A percentile compares a stretch with the other conserved stretches of the same genome.
phyloP scores from a whole-genome alignment of 2,888 invertebrate genomes.

The Chrysotoxum bicinctum region DNA sequence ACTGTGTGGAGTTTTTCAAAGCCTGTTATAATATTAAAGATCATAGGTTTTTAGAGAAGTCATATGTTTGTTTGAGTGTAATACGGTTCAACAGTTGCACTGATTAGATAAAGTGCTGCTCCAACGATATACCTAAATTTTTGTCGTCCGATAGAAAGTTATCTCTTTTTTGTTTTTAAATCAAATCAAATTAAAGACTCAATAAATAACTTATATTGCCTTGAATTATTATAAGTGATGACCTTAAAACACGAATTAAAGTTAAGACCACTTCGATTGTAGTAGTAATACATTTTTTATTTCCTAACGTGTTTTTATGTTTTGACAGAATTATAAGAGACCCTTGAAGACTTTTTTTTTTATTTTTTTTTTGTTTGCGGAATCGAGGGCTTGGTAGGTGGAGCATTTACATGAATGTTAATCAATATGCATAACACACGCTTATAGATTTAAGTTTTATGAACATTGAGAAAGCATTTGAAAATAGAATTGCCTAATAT shows the following conservation, averaged over 20 bases:
- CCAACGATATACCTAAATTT: neutral
- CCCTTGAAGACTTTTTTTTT: slow-evolving; percentile 3
- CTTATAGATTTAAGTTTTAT: neutral
- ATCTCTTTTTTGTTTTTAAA: neutral
- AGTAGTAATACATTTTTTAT: slow-evolving; percentile 33
- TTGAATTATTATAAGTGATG: slow-evolving; percentile 32
- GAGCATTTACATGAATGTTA: slow-evolving; percentile 31
- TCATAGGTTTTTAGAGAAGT: neutral
- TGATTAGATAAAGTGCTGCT: slow-evolving; percentile 18
- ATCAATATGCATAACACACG: slow-evolving; percentile 26
- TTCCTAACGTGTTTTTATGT: slow-evolving; percentile 28
- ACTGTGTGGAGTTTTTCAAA: neutral
- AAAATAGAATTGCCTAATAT: slow-evolving; percentile 1
- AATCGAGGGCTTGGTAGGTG: slow-evolving; percentile 36
- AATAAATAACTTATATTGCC: neutral
- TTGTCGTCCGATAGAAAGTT: neutral
- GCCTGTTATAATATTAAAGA: slow-evolving; percentile 8
- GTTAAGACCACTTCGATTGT: slow-evolving; percentile 32
- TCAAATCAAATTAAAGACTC: neutral
- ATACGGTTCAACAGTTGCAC: slow-evolving; percentile 43
- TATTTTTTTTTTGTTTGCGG: slow-evolving; percentile 2
- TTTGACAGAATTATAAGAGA: slow-evolving; percentile 23
- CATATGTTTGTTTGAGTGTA: too few relatives aligned
- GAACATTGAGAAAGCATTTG: slow-evolving; percentile 10
- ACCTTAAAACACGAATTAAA: slow-evolving; percentile 54